Conservation (phyloP, 2,797 vertebrate genomes). For the Rhinogobio ventralis region DNA sequence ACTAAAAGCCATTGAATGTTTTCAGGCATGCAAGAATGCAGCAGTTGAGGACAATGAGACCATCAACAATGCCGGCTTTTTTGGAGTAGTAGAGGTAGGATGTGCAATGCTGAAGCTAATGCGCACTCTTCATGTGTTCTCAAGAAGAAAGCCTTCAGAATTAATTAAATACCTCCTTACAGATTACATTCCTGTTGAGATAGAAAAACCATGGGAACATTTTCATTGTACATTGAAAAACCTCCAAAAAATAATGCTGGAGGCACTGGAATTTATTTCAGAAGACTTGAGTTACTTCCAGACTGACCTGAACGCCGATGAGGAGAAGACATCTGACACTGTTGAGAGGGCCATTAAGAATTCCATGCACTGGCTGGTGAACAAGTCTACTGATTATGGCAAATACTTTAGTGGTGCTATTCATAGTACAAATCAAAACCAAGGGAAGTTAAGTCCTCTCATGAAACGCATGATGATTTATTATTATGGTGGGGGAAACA, state of each 20-base stretch:
- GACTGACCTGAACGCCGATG: conserved; percentile 76
- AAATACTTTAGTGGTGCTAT: conserved; percentile 74
- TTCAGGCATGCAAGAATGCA: conserved; percentile 78
- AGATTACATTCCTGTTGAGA: conserved; percentile 77
- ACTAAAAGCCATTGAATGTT: conserved; percentile 82
- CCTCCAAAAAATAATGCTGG: conserved; percentile 73
- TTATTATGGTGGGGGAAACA: conserved; percentile 77
- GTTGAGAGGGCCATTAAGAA: conserved; percentile 73
- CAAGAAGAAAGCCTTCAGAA: conserved; percentile 63
- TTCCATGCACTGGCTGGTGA: conserved; percentile 78
- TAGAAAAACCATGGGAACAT: conserved; percentile 73
- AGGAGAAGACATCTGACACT: conserved; percentile 57
- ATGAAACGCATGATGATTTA: conserved; percentile 79
- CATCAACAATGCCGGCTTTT: conserved; percentile 77
- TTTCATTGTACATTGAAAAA: conserved; percentile 80
- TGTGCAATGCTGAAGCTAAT: conserved; percentile 78
- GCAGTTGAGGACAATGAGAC: conserved; percentile 73
- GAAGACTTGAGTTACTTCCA: conserved; percentile 87
- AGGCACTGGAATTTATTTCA: conserved; percentile 84
- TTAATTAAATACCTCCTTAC: conserved; percentile 79
- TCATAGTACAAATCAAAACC: background rate
- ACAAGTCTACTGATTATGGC: conserved; percentile 74
- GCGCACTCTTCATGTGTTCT: conserved; percentile 73
- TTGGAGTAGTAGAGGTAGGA: conserved; percentile 81
- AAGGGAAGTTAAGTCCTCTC: conserved; percentile 61